Percentiles rank a stretch among this genome's conserved stretches.
These are phyloP conservation scores for Branchinecta lindahli DNA, from an alignment of 1,140 invertebrate species.

Conservation along the genomic window DNA sequence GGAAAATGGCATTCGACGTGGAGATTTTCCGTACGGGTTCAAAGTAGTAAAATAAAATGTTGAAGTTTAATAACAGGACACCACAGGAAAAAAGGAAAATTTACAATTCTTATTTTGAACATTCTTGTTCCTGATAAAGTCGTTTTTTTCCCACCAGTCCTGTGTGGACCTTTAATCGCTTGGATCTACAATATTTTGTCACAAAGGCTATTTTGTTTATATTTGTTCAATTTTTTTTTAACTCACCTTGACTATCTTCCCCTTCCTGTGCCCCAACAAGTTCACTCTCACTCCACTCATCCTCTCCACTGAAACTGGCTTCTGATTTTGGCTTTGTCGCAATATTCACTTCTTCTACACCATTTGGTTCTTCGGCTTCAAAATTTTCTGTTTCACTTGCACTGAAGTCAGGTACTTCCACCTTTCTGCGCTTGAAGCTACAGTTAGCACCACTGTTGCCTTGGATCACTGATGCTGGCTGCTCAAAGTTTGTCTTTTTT, in stretches of 20 bases:
- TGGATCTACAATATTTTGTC: too few species aligned
- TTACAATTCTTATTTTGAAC: too few species aligned
- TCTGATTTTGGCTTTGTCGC: constrained; percentile 15
- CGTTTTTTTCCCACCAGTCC: too few species aligned
- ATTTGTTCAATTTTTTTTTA: too few species aligned
- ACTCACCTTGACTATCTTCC: constrained; percentile 2
- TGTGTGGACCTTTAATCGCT: too few species aligned
- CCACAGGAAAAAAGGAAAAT: too few species aligned
- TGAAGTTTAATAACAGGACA: too few species aligned
- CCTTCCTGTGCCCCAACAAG: constrained; percentile 7
- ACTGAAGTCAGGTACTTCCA: constrained; percentile 12
- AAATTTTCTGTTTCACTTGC: not conserved
- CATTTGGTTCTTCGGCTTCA: constrained; percentile 10
- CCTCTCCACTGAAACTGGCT: constrained; percentile 15
- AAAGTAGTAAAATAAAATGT: too few species aligned
- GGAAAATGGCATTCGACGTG: too few species aligned
- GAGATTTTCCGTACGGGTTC: too few species aligned
- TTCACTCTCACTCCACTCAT: constrained; percentile 19
- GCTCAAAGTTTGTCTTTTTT: not conserved
- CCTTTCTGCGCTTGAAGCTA: not conserved
- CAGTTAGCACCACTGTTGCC: constrained; percentile 1
- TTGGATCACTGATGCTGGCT: not conserved
- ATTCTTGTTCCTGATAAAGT: too few species aligned
- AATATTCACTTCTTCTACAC: constrained; percentile 3
- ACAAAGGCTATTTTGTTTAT: too few species aligned